Evolutionary conservation across 2,888 invertebrate species (phyloP).

Genomic region (Neocrepidodera transversa): DNA sequence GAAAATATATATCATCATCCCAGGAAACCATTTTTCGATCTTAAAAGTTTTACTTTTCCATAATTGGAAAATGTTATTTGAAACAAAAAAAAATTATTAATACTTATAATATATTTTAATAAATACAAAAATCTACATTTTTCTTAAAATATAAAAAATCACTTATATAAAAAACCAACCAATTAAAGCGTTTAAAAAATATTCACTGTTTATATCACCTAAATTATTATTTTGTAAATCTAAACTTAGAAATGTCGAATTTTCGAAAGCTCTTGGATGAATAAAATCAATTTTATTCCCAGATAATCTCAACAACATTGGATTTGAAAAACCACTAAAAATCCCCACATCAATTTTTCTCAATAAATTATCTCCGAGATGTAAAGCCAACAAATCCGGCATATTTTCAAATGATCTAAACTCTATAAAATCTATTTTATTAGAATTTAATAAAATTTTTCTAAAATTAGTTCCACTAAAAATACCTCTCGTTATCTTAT

Average conservation of each 20-base stretch:
- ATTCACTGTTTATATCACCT: neutral
- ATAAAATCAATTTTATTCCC: constrained; percentile 8
- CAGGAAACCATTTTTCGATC: no score
- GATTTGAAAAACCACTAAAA: constrained; percentile 14
- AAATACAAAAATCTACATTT: no score
- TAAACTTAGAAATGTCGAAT: constrained; percentile 18
- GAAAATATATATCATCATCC: no score
- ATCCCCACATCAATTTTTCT: constrained; percentile 9
- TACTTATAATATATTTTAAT: no score
- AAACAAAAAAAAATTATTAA: no score
- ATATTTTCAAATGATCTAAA: constrained; percentile 19
- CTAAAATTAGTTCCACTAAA: constrained; percentile 21
- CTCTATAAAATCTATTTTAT: constrained; percentile 13
- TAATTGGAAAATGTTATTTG: no score
- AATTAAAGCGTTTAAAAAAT: constrained; percentile 14
- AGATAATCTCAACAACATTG: constrained; percentile 7
- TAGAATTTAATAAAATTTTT: constrained; percentile 11
- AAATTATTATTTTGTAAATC: constrained; percentile 10
- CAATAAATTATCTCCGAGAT: constrained; percentile 8
- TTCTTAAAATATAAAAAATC: no score
- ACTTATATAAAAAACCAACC: constrained; percentile 15
- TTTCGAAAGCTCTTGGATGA: constrained; percentile 19
- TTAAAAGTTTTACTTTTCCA: no score
- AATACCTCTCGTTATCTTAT: constrained; percentile 8
- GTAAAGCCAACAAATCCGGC: constrained; percentile 19